These are phyloP conservation scores for Trichoplusia ni DNA, from an alignment of 1,140 invertebrate species.

Conservation along the genomic window DNA sequence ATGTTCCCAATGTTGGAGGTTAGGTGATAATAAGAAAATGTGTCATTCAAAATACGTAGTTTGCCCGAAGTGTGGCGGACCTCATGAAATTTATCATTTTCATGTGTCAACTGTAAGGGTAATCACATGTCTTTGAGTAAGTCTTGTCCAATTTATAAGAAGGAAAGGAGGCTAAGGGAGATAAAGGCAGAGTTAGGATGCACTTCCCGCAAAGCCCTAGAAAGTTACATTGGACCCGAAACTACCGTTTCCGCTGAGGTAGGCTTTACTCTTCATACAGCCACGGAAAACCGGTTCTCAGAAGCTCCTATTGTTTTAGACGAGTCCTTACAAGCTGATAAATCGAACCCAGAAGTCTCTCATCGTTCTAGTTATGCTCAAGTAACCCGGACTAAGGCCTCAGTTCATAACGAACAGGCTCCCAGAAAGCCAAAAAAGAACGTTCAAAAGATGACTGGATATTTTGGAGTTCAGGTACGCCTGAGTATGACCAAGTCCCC, in stretches of 20 bases:
- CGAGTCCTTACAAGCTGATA: not conserved
- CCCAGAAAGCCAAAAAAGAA: not conserved
- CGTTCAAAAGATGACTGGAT: too few species aligned
- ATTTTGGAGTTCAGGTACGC: not conserved
- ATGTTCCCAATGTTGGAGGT: slow-evolving; percentile 46
- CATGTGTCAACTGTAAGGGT: slow-evolving; percentile 40
- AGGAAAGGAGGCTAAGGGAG: slow-evolving; percentile 41
- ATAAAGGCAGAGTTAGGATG: slow-evolving; percentile 40
- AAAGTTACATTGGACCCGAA: slow-evolving; percentile 24
- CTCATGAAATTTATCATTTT: slow-evolving; percentile 42
- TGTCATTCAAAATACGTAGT: slow-evolving; percentile 37
- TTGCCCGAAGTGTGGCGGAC: slow-evolving; percentile 48
- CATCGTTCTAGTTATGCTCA: not conserved
- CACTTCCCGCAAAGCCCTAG: slow-evolving; percentile 40
- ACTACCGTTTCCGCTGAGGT: not conserved
- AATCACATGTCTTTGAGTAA: slow-evolving; percentile 41
- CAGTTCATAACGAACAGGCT: not conserved
- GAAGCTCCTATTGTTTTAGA: not conserved
- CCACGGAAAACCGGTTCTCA: too few species aligned
- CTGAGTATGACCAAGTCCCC: not conserved
- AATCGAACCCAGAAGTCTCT: not conserved
- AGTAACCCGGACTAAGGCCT: not conserved
- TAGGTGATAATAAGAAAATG: slow-evolving; percentile 35
- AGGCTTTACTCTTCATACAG: too few species aligned
- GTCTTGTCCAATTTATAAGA: slow-evolving; percentile 37